These are phyloP conservation scores for Xiphophorus maculatus DNA, from an alignment of 2,113 vertebrate genomes.

Conservation along the genomic window DNA sequence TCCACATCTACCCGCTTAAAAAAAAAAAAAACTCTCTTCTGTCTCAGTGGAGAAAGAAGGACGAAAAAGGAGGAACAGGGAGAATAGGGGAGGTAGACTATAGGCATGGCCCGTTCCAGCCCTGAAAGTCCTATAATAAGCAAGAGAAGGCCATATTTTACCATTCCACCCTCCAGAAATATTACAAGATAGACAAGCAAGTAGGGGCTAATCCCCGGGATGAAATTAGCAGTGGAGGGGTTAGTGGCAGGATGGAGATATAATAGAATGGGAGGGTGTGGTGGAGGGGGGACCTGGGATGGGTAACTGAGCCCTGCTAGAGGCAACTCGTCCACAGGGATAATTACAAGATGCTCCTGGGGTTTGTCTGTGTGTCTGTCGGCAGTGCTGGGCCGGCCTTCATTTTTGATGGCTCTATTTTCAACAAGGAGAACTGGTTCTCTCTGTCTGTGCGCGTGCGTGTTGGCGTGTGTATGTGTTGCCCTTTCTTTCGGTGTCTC, in stretches of 20 bases:
- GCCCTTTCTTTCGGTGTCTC: slow-evolving; percentile 68
- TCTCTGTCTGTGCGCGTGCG: slow-evolving; percentile 16
- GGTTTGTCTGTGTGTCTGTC: slow-evolving; percentile 89
- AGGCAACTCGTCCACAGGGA: slow-evolving; percentile 95
- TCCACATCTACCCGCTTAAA: slow-evolving; percentile 29
- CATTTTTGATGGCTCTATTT: slow-evolving; percentile 99
- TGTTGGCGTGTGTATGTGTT: slow-evolving; percentile 20
- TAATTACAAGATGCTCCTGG: slow-evolving; percentile 97
- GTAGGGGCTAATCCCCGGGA: slow-evolving; percentile 96
- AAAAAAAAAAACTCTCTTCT: slow-evolving; percentile 7
- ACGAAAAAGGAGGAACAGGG: slow-evolving; percentile 9
- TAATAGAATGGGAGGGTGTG: slow-evolving; percentile 87
- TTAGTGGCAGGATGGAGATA: slow-evolving; percentile 88
- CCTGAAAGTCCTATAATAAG: slow-evolving; percentile 92
- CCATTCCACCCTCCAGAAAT: slow-evolving; percentile 96
- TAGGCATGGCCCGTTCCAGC: slow-evolving; percentile 84
- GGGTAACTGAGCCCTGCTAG: slow-evolving; percentile 90
- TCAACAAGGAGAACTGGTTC: slow-evolving; percentile 81
- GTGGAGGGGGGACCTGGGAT: slow-evolving; percentile 69
- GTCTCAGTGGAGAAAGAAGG: slow-evolving; percentile 44
- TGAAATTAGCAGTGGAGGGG: slow-evolving; percentile 98
- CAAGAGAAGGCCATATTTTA: slow-evolving; percentile 93
- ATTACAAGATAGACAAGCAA: slow-evolving; percentile 95
- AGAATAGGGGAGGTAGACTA: slow-evolving; percentile 58
- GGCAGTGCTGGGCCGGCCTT: slow-evolving; percentile 72